Conservation (phyloP, 2,113 vertebrate genomes). For the Equus quagga region DNA sequence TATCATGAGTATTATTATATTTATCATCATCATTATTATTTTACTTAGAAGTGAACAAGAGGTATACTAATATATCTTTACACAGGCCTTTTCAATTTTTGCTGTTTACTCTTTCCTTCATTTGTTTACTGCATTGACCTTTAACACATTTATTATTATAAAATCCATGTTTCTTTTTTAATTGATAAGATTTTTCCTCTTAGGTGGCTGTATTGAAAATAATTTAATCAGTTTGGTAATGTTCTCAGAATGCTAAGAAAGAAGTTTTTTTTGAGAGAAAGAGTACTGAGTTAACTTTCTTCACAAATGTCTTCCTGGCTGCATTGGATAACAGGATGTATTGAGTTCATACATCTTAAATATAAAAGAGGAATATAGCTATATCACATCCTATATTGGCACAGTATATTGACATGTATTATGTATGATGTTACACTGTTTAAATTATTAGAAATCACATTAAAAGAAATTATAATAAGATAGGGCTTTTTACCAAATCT, state of each 20-base stretch:
- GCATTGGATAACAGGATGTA: conserved; percentile 81
- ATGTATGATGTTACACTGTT: conserved; percentile 86
- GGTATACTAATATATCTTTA: background rate
- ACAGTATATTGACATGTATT: conserved; percentile 84
- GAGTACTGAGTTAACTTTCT: conserved; percentile 72
- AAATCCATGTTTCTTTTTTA: conserved; percentile 11
- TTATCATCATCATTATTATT: background rate
- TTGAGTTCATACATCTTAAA: conserved; percentile 85
- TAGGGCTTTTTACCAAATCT: conserved; percentile 84
- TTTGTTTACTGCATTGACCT: background rate
- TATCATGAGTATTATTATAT: background rate
- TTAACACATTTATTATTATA: conserved; percentile 22
- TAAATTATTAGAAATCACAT: conserved; percentile 86
- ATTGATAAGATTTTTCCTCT: background rate
- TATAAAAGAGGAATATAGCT: conserved; percentile 79
- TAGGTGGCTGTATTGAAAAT: background rate
- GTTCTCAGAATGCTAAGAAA: conserved; percentile 59
- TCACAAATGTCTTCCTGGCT: conserved; percentile 81
- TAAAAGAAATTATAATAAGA: conserved; percentile 84
- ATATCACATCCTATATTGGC: conserved; percentile 82
- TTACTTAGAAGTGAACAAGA: background rate
- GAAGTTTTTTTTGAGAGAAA: background rate
- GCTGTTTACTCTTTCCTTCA: background rate
- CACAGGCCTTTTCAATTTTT: background rate
- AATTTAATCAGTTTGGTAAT: conserved; percentile 40